Evolutionary conservation across 1,140 invertebrate species (phyloP).

Genomic region (Drosophila sucinea): DNA sequence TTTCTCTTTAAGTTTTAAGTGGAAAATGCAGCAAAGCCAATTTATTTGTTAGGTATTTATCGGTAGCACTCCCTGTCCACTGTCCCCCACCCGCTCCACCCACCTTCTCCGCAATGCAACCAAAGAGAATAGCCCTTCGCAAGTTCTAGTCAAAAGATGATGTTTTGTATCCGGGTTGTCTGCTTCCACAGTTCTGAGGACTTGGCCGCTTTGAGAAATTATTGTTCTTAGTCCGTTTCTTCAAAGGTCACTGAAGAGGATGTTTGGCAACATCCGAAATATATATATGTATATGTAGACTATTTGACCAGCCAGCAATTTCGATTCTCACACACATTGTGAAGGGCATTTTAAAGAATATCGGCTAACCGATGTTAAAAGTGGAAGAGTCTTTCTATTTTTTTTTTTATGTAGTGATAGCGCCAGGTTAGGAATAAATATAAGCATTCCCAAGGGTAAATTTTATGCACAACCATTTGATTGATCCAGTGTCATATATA

Average conservation of each 20-base stretch:
- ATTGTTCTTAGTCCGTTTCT: not conserved
- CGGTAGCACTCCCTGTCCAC: not conserved
- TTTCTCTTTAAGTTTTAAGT: slow-evolving; percentile 22
- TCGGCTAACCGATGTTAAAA: slow-evolving; percentile 6
- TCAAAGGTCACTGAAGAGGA: slow-evolving; percentile 38
- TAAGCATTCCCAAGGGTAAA: slow-evolving; percentile 55
- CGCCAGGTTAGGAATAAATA: slow-evolving; percentile 43
- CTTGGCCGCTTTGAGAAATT: slow-evolving; percentile 11
- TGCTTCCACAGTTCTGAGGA: not conserved
- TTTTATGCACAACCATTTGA: slow-evolving; percentile 20
- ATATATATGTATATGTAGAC: not conserved
- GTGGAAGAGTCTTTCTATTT: not conserved
- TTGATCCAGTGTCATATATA: slow-evolving; percentile 57
- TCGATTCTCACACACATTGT: slow-evolving; percentile 11
- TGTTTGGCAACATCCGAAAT: slow-evolving; percentile 30
- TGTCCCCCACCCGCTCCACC: not conserved
- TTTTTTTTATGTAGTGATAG: not conserved
- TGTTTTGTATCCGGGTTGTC: slow-evolving; percentile 1
- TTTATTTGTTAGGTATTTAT: slow-evolving; percentile 12
- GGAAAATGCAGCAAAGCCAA: slow-evolving; percentile 1
- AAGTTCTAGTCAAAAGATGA: slow-evolving; percentile 21
- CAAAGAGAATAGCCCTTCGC: slow-evolving; percentile 39
- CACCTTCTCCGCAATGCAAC: slow-evolving; percentile 33
- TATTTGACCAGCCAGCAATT: slow-evolving; percentile 20
- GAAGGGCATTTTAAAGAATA: slow-evolving; percentile 33